Conservation (phyloP, 1,140 invertebrate genomes). For the Papilio glaucus region DNA sequence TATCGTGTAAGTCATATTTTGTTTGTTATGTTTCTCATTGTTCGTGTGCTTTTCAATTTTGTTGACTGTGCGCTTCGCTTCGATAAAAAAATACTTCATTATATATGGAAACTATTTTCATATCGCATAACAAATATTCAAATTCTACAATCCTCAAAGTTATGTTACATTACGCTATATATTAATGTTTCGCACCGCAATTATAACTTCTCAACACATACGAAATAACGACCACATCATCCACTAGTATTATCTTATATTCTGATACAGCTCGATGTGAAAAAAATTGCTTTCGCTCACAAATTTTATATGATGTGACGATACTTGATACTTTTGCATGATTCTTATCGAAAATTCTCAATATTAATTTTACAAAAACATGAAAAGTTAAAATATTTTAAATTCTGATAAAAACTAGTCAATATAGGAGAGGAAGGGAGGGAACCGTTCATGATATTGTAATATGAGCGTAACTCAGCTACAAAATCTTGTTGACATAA, state of each 20-base stretch:
- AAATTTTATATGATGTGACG: neutral
- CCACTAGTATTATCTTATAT: too few species aligned
- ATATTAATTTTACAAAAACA: too few species aligned
- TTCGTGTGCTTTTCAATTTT: slow-evolving; percentile 79
- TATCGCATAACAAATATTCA: slow-evolving; percentile 39
- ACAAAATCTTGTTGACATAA: too few species aligned
- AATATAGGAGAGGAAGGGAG: too few species aligned
- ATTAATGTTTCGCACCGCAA: neutral
- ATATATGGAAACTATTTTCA: slow-evolving; percentile 45
- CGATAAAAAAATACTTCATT: slow-evolving; percentile 60
- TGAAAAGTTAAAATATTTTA: too few species aligned
- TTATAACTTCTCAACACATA: neutral
- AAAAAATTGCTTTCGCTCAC: neutral
- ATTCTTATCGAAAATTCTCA: neutral
- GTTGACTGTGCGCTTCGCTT: slow-evolving; percentile 78
- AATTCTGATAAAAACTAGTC: too few species aligned
- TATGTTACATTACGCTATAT: neutral
- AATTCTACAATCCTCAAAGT: slow-evolving; percentile 20
- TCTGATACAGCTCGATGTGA: neutral
- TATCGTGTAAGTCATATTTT: slow-evolving; percentile 82
- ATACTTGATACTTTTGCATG: neutral
- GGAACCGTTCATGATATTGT: too few species aligned
- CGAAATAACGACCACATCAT: too few species aligned
- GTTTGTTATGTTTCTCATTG: slow-evolving; percentile 81
- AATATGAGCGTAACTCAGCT: too few species aligned